Conservation (phyloP, 2,113 vertebrate genomes). For the Kryptolebias marmoratus region DNA sequence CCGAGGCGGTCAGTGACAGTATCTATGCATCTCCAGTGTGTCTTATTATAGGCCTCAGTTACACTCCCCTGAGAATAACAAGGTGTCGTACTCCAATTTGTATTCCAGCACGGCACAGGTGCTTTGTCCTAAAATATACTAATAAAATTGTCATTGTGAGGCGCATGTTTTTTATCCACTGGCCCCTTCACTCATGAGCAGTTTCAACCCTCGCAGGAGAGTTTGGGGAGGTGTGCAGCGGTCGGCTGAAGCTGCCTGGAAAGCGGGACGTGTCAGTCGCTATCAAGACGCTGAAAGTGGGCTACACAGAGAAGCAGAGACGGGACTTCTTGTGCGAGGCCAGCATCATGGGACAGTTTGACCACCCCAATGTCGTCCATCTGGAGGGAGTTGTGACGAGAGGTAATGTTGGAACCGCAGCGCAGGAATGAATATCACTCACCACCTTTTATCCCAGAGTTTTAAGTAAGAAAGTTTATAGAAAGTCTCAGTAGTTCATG, state of each 20-base stretch:
- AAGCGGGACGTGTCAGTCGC: conserved; percentile 94
- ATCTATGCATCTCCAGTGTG: conserved; percentile 63
- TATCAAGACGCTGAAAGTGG: conserved; percentile 97
- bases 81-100: conserved; percentile 64
- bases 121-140: conserved; percentile 65
- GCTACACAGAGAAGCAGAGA: conserved; percentile 96
- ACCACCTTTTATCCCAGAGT: no score
- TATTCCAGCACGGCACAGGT: conserved; percentile 64
- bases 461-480: no score
- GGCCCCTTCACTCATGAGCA: conserved; percentile 37
- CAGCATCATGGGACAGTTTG: conserved; percentile 99
- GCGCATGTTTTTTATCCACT: conserved; percentile 21
- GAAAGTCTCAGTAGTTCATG: no score
- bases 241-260: conserved; percentile 94
- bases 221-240: conserved; percentile 98
- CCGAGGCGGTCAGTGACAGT: conserved; percentile 68
- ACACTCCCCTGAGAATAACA: conserved; percentile 63
- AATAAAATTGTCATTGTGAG: conserved; percentile 65
- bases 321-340: conserved; percentile 97
- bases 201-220: conserved; percentile 84
- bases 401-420: conserved; percentile 74
- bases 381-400: conserved; percentile 97
- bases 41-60: conserved; percentile 72
- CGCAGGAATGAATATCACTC: no score
- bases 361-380: conserved; percentile 97